Evolutionary conservation across 2,113 vertebrate genomes (phyloP), one percentile per base, ranked within the genome.

Genomic region (Paralichthys olivaceus): DNA sequence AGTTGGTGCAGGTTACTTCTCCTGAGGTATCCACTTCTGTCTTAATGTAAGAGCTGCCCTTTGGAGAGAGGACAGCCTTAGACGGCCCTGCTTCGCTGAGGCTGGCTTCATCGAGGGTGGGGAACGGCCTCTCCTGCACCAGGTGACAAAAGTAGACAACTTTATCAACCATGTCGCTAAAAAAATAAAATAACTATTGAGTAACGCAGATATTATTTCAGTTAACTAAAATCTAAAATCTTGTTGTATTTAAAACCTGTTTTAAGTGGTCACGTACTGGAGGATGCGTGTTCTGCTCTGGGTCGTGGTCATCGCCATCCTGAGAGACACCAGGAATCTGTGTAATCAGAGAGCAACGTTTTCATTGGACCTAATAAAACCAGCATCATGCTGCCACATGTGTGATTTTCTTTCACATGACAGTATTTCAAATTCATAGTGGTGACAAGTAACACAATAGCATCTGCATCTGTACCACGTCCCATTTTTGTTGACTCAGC

Each of bases 1-100:
- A 99, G 71, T 90, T 95, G 78, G 95, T 94, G 0, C 87, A 73
- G 4, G 77, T 95, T 0, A 93, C 85, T 0, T 86, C 91, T 15
- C 91, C 89, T 0, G 91, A 66, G 0, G 84, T 0, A 4, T 95
- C 90, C 0, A 62, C 5, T 5, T 93, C 93, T 2, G 67, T 77
- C 62, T 90, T 89, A 11, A 89, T 89, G 9, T 85, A 91, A 25
- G 23, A 49, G 47, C 64, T 54, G 9, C 88, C 78, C 29, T 79
- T 84, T 0, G 75, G 81, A 11, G 92, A 89, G 14, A 87, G 66
- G 3, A 5, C 34, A 0, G 70, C 4, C 51, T 84, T 90, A 0
- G 79, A 49, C 0, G 80, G 64, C 2, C 57, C 71, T 2, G 53
- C 80, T 40, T 89, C 86, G 3, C 47, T 45, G 9, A 72, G 19